Percentiles rank a stretch among this genome's conserved stretches.
These are phyloP conservation scores for Druon quercuslanigerum DNA, from an alignment of 1,140 invertebrate genomes.

Conservation along the genomic window DNA sequence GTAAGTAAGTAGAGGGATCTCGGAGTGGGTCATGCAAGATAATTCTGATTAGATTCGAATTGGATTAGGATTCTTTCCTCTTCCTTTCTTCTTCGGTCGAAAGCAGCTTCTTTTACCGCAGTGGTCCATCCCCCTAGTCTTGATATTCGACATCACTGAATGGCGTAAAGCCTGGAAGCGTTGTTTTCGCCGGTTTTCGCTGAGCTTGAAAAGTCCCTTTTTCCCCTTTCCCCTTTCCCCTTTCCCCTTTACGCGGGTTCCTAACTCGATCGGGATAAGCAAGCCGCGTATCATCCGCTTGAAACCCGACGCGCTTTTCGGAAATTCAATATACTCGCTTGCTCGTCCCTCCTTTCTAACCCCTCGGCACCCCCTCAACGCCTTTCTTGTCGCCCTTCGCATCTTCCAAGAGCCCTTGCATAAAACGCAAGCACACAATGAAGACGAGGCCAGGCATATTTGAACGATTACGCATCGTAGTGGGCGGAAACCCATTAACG, in stretches of 20 bases:
- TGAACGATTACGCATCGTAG: conserved; percentile 51
- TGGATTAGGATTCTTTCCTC: conserved; percentile 50
- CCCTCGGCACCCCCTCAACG: conserved; percentile 34
- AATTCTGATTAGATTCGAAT: conserved; percentile 55
- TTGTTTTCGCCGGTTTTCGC: conserved; percentile 61
- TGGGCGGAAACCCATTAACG: conserved; percentile 16
- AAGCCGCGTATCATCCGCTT: conserved; percentile 60
- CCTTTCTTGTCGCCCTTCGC: conserved; percentile 36
- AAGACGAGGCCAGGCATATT: conserved; percentile 51
- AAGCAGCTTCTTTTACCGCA: conserved; percentile 29
- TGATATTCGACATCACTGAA: conserved; percentile 39
- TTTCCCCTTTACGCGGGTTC: conserved; percentile 34
- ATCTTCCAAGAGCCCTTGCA: conserved; percentile 35
- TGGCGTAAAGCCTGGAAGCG: conserved; percentile 44
- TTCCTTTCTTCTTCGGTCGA: conserved; percentile 34
- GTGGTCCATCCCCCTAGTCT: background rate
- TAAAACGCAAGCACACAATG: conserved; percentile 51
- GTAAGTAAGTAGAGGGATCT: conserved; percentile 9
- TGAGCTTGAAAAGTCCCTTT: conserved; percentile 46
- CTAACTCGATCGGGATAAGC: conserved; percentile 58
- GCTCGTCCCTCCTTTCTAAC: conserved; percentile 31
- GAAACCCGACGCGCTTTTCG: conserved; percentile 66
- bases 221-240: conserved; percentile 41
- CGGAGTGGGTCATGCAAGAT: conserved; percentile 51
- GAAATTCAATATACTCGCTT: conserved; percentile 68